phyloP scores from a whole-genome alignment of 2,113 vertebrate species.

The Phrynosoma blainvillii region DNA sequence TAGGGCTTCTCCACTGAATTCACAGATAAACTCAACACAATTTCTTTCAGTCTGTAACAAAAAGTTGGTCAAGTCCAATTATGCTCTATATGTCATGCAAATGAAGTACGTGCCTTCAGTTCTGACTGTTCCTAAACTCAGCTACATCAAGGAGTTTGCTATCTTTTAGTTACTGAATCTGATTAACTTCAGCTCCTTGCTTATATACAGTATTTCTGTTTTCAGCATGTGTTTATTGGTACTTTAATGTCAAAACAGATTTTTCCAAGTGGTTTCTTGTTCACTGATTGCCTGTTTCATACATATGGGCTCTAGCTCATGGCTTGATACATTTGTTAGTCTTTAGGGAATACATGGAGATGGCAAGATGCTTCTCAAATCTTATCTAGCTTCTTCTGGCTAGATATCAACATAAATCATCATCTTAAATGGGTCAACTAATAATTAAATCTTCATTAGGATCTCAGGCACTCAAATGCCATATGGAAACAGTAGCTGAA shows the following conservation, averaged over 20 bases:
- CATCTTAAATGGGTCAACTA: not conserved
- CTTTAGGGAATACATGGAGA: not conserved
- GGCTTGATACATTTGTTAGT: not conserved
- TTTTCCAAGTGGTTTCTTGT: not conserved
- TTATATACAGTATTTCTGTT: not conserved
- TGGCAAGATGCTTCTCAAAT: not conserved
- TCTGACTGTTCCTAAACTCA: not conserved
- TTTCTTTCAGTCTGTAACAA: not conserved
- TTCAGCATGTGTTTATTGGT: not conserved
- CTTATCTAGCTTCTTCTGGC: not conserved
- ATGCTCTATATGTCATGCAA: not conserved
- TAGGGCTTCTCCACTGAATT: not conserved
- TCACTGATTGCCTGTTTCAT: not conserved
- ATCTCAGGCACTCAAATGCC: not conserved
- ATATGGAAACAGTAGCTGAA: not conserved
- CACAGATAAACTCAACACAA: not conserved
- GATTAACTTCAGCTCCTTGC: not conserved
- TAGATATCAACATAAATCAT: not conserved
- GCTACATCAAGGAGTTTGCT: not conserved
- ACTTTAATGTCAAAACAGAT: not conserved
- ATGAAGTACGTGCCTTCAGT: not conserved
- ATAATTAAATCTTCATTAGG: not conserved
- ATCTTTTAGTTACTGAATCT: not conserved
- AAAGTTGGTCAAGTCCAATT: not conserved
- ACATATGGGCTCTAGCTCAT: not conserved